A percentile compares a stretch with the other conserved stretches of the same genome.
These are phyloP conservation scores for Scytalopus superciliaris DNA, from an alignment of 2,113 vertebrate species.

Conservation along the genomic window DNA sequence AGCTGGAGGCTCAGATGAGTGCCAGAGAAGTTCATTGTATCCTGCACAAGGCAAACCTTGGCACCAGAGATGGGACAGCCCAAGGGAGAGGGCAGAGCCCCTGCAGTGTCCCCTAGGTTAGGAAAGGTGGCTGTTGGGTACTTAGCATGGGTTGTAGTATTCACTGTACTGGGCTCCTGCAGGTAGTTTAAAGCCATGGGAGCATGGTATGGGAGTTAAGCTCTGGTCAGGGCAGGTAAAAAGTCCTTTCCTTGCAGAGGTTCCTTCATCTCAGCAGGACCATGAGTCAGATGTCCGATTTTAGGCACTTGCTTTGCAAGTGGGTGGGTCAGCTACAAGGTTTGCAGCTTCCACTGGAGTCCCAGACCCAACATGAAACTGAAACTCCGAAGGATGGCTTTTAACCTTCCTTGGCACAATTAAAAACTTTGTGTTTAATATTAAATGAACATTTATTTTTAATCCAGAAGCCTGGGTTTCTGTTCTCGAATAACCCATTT, in stretches of 20 bases:
- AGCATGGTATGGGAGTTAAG: background rate
- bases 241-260: background rate
- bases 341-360: background rate
- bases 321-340: background rate
- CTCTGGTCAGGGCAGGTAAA: background rate
- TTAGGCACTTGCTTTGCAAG: background rate
- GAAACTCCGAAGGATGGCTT: background rate
- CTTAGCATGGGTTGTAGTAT: background rate
- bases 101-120: background rate
- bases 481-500: constrained; percentile 33
- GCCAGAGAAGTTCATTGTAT: background rate
- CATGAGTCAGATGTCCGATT: accelerated
- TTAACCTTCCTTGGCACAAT: background rate
- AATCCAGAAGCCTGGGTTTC: constrained; percentile 23
- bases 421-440: background rate
- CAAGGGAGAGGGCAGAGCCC: background rate
- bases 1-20: background rate
- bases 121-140: background rate
- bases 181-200: background rate
- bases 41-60: background rate
- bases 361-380: background rate
- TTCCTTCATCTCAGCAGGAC: background rate
- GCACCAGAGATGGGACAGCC: background rate
- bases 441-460: background rate
- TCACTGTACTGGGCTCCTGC: background rate